Conservation (phyloP, 2,113 vertebrate species). For the Xenotilapia leptura region DNA sequence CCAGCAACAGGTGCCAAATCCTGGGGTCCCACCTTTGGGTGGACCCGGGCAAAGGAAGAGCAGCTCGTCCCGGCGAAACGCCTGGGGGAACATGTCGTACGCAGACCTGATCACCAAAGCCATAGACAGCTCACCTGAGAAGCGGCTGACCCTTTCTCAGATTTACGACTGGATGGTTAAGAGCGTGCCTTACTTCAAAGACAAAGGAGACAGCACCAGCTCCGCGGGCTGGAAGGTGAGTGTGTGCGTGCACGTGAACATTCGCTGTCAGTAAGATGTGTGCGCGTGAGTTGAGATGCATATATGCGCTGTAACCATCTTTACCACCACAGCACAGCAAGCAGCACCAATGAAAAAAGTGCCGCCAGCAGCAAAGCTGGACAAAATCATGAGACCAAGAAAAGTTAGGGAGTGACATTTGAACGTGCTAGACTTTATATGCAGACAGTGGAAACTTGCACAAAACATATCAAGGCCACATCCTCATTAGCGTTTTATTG, state of each 20-base stretch:
- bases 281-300: not conserved
- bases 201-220: slow-evolving; percentile 93
- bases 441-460: not conserved
- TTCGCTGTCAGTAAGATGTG: not conserved
- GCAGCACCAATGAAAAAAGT: not conserved
- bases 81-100: slow-evolving; percentile 97
- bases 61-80: slow-evolving; percentile 93
- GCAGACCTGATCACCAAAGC: slow-evolving; percentile 96
- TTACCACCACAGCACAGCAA: not conserved
- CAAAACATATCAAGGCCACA: not conserved
- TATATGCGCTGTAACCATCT: not conserved
- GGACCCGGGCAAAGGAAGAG: slow-evolving; percentile 82
- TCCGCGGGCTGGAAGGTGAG: slow-evolving; percentile 97
- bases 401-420: not conserved
- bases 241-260: not conserved
- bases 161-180: slow-evolving; percentile 99
- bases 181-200: slow-evolving; percentile 94
- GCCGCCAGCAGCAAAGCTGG: not conserved
- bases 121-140: slow-evolving; percentile 93
- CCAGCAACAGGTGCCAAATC: slow-evolving; percentile 68
- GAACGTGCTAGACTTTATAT: not conserved
- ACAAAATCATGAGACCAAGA: not conserved
- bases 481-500: not conserved
- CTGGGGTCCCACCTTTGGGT: slow-evolving; percentile 9
- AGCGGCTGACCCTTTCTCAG: slow-evolving; percentile 92